Evolutionary conservation across 92 coral and sea anemone species (phyloP), one percentile per base, ranked within the genome.

Genomic region (Chrysogorgia sp.): DNA sequence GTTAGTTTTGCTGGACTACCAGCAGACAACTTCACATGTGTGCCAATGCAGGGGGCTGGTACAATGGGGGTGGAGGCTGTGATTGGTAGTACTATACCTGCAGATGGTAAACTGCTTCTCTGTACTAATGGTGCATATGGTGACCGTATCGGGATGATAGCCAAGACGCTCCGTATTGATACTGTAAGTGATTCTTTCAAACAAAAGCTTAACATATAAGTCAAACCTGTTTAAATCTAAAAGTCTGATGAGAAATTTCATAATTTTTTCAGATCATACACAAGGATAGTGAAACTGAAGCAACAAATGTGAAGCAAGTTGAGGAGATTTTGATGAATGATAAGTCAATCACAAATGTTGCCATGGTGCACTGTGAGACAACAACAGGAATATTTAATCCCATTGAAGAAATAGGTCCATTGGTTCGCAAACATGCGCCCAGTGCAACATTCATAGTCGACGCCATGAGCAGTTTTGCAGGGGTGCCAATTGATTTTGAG

Each of bases 391-490:
- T 94, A 56, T 74, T 94, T 71, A 92, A 94, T 55, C 98, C 98
- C 25, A 91, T 94, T 33, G 92, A 72, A 37, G 86, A 86, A 29
- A 88, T 91, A 15, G 98, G 98, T 52, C 86, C 84, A 65, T 90
- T 91, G 8, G 92, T 94, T 6, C 82, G 87, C 24, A 75, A 89
- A 72, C 86, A 87, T 80, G 88, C 86, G 1, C 98, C 97, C 2
- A 58, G 83, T 23, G 98, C 97, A 7, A 82, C 87, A n/a, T 94
- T 87, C 87, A 92, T 94, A 79, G 98, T 94, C 0, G 98, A 94
- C 75, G 98, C 97, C 64, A 94, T 94, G 98, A 94, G 98, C 78
- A 94, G 98, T 86, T 94, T 94, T 89, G 98, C 96, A n/a, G 98
- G 96, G 19, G 82, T 94, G 58, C 98, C 98, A 8, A 82, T 94